phyloP scores from a whole-genome alignment of 2,797 vertebrate genomes.

The Chrysocyon brachyurus region DNA sequence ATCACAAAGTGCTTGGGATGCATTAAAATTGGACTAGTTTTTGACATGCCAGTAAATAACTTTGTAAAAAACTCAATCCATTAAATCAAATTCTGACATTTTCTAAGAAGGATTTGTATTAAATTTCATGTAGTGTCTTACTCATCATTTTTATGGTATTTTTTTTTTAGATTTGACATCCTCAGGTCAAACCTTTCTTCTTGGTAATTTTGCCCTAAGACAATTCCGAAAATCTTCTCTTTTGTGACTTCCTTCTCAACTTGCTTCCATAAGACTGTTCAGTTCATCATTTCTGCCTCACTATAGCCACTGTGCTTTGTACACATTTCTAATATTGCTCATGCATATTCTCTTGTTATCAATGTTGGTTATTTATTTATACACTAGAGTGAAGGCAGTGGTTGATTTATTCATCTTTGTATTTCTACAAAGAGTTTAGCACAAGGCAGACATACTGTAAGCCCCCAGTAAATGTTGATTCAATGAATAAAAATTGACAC shows the following conservation, averaged over 20 bases:
- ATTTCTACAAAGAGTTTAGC: background rate
- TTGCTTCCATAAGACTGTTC: background rate
- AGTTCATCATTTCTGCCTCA: background rate
- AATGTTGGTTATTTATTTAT: background rate
- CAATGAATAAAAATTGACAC: background rate
- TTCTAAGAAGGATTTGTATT: background rate
- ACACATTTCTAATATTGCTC: background rate
- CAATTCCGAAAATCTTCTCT: background rate
- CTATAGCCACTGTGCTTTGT: rapidly evolving
- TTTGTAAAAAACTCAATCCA: background rate
- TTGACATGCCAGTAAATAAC: background rate
- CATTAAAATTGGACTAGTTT: background rate
- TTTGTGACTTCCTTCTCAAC: background rate
- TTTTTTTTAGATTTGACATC: background rate
- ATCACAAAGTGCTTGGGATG: background rate
- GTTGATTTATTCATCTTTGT: background rate
- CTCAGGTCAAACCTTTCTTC: background rate
- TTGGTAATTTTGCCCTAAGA: background rate
- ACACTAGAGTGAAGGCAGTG: background rate
- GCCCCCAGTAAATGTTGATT: background rate
- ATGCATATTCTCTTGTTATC: background rate
- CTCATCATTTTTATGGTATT: background rate
- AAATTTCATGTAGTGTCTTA: background rate
- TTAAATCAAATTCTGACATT: background rate
- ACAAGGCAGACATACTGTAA: background rate